A percentile compares a stretch with the other conserved stretches of the same genome.
Evolutionary conservation across 2,113 vertebrate genomes (phyloP).

Genomic region (Tympanuchus pallidicinctus): DNA sequence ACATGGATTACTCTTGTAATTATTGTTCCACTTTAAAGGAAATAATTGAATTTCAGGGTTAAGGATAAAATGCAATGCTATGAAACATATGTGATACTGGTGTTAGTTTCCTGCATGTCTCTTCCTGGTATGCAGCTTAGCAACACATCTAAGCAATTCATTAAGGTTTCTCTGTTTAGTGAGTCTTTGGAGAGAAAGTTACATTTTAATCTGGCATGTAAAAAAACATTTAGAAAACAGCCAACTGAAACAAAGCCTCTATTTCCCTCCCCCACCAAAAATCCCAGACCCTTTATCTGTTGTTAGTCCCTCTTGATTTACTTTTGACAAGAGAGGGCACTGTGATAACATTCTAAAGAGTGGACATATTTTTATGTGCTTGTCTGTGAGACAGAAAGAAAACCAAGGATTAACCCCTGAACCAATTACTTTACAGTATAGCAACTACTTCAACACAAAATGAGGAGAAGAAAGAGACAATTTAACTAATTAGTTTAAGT

Average conservation of each 20-base stretch:
- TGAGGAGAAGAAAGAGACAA: not conserved
- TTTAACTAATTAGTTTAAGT: conserved; percentile 11
- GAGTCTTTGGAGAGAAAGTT: conserved; percentile 33
- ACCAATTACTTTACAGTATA: conserved; percentile 38
- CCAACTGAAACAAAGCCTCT: conserved; percentile 41
- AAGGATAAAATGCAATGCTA: conserved; percentile 63
- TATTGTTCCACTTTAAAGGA: conserved; percentile 67
- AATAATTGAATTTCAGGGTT: conserved; percentile 71
- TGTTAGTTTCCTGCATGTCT: conserved; percentile 56
- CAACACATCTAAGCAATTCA: conserved; percentile 69
- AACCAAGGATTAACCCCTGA: conserved; percentile 49
- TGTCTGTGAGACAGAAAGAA: conserved; percentile 9
- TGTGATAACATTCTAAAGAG: conserved; percentile 80
- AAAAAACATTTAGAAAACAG: conserved; percentile 45
- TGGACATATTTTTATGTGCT: conserved; percentile 69
- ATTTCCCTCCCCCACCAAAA: not conserved
- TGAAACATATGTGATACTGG: conserved; percentile 63
- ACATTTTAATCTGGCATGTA: not conserved
- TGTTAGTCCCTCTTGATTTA: conserved; percentile 31
- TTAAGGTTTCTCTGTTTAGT: conserved; percentile 61
- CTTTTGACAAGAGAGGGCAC: conserved; percentile 83
- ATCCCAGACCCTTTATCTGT: not conserved
- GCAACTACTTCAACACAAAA: conserved; percentile 27
- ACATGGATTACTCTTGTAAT: conserved; percentile 58
- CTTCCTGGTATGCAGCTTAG: conserved; percentile 58